Evolutionary conservation across 2,797 vertebrate species (phyloP).

Genomic region (Schizothorax lantsangensis): DNA sequence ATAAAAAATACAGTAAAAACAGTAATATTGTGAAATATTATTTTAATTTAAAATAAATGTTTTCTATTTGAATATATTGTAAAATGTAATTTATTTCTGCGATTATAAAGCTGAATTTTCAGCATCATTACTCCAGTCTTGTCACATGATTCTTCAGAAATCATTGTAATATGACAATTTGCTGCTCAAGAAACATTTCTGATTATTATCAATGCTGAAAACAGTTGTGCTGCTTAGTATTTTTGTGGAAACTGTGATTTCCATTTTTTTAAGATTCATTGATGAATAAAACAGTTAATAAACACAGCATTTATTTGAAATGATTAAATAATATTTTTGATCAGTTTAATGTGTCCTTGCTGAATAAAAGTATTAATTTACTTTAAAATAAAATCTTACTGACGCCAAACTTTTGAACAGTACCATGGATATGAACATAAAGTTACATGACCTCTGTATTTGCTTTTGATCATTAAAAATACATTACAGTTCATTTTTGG

Average conservation of each 20-base stretch:
- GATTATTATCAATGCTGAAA: neutral
- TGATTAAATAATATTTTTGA: neutral
- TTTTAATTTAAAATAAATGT: neutral
- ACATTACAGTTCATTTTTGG: neutral
- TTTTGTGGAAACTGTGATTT: neutral
- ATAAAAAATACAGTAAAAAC: neutral
- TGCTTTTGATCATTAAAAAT: neutral
- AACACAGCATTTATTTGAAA: neutral
- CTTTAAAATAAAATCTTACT: too few species aligned
- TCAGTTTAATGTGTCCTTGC: neutral
- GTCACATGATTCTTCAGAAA: neutral
- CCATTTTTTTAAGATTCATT: neutral
- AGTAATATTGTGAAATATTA: neutral
- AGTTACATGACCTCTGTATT: neutral
- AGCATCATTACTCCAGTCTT: neutral
- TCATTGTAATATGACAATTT: neutral
- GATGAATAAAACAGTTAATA: neutral
- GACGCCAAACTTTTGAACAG: neutral
- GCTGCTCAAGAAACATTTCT: neutral
- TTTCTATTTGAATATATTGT: neutral
- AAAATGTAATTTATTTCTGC: too few species aligned
- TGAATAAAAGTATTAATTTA: neutral
- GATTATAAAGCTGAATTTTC: neutral
- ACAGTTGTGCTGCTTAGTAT: neutral
- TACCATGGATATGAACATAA: neutral